Percentiles rank a stretch among this genome's conserved stretches.
phyloP scores from a whole-genome alignment of 2,888 invertebrate genomes.

The Agrotis segetum region DNA sequence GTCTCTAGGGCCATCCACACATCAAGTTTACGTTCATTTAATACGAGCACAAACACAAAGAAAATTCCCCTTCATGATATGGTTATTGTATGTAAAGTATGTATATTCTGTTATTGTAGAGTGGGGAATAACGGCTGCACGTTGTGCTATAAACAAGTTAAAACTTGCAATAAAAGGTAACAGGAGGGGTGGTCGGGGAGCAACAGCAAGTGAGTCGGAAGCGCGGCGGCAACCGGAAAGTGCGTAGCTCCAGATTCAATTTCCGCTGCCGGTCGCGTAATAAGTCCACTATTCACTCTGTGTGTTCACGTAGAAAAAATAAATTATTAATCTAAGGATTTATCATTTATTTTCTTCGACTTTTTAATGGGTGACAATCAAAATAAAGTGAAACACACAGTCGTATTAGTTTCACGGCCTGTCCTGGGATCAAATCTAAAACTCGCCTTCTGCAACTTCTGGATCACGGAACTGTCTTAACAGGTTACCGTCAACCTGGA shows the following conservation, averaged over 20 bases:
- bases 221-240: slow-evolving; percentile 84
- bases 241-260: slow-evolving; percentile 89
- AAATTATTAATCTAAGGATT: slow-evolving; percentile 59
- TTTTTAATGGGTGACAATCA: slow-evolving; percentile 5
- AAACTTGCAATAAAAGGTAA: slow-evolving; percentile 76
- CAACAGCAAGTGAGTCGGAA: slow-evolving; percentile 76
- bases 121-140: slow-evolving; percentile 24
- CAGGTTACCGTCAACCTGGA: too few species aligned
- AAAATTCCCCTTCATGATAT: slow-evolving; percentile 27
- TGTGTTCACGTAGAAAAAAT: slow-evolving; percentile 74
- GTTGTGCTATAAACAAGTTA: slow-evolving; percentile 61
- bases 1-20: not conserved
- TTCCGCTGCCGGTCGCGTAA: slow-evolving; percentile 87
- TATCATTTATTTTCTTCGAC: slow-evolving; percentile 33
- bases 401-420: too few species aligned
- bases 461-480: too few species aligned
- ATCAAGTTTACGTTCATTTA: slow-evolving; percentile 12
- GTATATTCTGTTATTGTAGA: slow-evolving; percentile 22
- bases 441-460: too few species aligned
- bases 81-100: slow-evolving; percentile 23
- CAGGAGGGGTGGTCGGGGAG: slow-evolving; percentile 64
- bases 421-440: too few species aligned
- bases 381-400: not conserved
- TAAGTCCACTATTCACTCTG: slow-evolving; percentile 85
- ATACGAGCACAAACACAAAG: slow-evolving; percentile 19